Base-by-base conservation (phyloP, 2,113 vertebrate species). In the Anhinga rufa region DNA sequence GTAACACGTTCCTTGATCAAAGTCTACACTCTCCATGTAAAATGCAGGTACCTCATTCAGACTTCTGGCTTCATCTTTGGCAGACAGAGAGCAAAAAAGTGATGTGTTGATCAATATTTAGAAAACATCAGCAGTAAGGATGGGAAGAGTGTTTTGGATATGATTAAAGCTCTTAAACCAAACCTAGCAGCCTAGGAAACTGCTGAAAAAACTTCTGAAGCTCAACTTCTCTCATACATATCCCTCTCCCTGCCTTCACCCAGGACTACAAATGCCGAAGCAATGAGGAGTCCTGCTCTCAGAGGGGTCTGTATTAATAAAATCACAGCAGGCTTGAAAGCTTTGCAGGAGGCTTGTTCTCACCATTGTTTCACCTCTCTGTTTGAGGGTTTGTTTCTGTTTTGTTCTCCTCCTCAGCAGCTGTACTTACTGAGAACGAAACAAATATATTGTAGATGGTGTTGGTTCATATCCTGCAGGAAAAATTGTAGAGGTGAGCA, bases 341-440 rank as follows among this genome's bases (percentile, higher is more conserved):
- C 79, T 94, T 93, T 32, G 28, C 3, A 3, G 49, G 19, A 77
- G 8, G 13, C 49, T 94, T 74, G 44, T 92, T 94, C 88, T 90
- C 68, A 93, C 51, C 49, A 78, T 91, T 88, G 60, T 88, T 94
- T 88, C 68, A 86, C 58, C 58, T 90, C 61, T 72, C 55, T 74
- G 29, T 76, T 82, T 82, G 49, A 88, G 54, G 25, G 9, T 61
- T 94, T 96, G 75, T 36, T 96, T 92, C 81, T 90, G 58, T 83
- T 93, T 80, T 88, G 22, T 48, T 86, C n/a, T 86, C 13, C 92
- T 90, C 80, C 94, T 81, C 58, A 88, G 69, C 88, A 94, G 52
- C 85, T 90, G 75, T 64, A 70, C n/a, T 92, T 60, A 46, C 49
- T 38, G 34, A 93, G 79, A 90, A 13, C 57, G 25, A 85, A 64